Percentiles rank a stretch among this genome's conserved stretches.
Conservation (phyloP, 2,113 vertebrate genomes). For the Athene cunicularia region DNA sequence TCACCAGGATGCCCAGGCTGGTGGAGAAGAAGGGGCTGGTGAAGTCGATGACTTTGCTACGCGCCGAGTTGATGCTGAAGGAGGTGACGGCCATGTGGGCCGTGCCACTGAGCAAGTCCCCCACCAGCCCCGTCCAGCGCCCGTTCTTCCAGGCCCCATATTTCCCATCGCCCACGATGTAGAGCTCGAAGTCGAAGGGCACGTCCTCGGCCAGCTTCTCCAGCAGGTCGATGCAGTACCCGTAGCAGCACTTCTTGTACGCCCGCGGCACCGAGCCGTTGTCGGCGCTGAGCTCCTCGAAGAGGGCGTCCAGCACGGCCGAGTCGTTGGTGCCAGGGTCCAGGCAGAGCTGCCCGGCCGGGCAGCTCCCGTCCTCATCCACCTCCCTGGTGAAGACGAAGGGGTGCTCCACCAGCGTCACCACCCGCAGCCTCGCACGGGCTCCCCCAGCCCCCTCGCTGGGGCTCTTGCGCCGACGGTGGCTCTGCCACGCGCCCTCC, state of each 20-base stretch:
- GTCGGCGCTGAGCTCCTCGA: constrained; percentile 68
- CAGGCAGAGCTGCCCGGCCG: constrained; percentile 87
- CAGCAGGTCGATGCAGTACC: constrained; percentile 94
- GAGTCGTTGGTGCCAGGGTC: constrained; percentile 84
- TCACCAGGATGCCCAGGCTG: constrained; percentile 94
- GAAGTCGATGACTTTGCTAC: constrained; percentile 94
- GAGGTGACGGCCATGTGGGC: constrained; percentile 97
- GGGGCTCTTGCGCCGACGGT: not conserved
- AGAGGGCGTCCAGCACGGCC: constrained; percentile 75
- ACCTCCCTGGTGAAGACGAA: constrained; percentile 90
- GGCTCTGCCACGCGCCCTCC: constrained; percentile 71
- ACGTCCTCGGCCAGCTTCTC: constrained; percentile 91
- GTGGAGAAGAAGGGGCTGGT: constrained; percentile 98
- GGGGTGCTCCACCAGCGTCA: constrained; percentile 89
- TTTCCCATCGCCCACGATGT: constrained; percentile 94
- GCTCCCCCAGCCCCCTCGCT: not conserved
- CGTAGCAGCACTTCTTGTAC: constrained; percentile 90
- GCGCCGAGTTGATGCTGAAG: constrained; percentile 94
- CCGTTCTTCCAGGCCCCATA: constrained; percentile 87
- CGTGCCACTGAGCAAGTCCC: constrained; percentile 85
- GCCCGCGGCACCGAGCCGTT: constrained; percentile 75
- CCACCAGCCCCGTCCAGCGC: constrained; percentile 93
- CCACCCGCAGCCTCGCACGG: constrained; percentile 80
- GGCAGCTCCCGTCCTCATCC: constrained; percentile 87
- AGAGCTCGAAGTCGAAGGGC: constrained; percentile 90